Base-by-base conservation (phyloP, 2,888 invertebrate species). In the Plagodis pulveraria region DNA sequence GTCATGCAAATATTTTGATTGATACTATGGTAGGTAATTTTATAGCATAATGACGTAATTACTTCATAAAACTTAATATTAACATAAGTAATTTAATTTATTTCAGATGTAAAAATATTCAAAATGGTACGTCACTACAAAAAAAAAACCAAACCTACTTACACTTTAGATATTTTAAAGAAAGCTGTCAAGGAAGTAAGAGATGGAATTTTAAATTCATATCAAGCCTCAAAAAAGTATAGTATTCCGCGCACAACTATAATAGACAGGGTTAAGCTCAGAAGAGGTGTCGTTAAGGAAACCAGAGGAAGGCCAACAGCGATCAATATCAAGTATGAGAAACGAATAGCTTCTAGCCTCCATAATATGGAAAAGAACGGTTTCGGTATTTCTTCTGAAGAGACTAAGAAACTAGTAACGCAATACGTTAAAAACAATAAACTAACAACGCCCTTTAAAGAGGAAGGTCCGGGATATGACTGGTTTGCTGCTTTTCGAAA, bases 171-270 rank as follows among this genome's bases (percentile, higher is more conserved):
- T 47, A 61, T 56, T 33, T 62, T 62, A 62, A 57, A 61, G 44
- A 51, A 56, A 50, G 59, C 62, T 11, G 55, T 65, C 40, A 45
- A 56, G 8, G 55, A 65, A 53, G 65, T 62, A 11, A 49, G 34
- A 53, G 55, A 35, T 57, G 58, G 56, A 10, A 42, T 36, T 11
- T 9, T 63, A 41, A 66, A 64, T 51, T 50, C 63, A n/a, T 66
- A 68, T 44, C 66, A 66, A 59, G 66, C 64, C 10, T 36, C 66
- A 56, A 50, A 54, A 45, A 62, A 64, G 49, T 68, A 66, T 42
- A 43, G 47, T 11, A 66, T 68, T 12, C 67, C 62, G 9, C 61
- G 61, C 9, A 65, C 50, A 22, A 65, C 64, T 40, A 64, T 66
- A 54, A 38, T 42, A 22, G 68, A 68, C 44, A 8, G 65, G 57